Percentiles rank a stretch among this genome's conserved stretches.
These are phyloP conservation scores for Brachyalestes nurse DNA, from an alignment of 2,797 vertebrate genomes.

Conservation along the genomic window DNA sequence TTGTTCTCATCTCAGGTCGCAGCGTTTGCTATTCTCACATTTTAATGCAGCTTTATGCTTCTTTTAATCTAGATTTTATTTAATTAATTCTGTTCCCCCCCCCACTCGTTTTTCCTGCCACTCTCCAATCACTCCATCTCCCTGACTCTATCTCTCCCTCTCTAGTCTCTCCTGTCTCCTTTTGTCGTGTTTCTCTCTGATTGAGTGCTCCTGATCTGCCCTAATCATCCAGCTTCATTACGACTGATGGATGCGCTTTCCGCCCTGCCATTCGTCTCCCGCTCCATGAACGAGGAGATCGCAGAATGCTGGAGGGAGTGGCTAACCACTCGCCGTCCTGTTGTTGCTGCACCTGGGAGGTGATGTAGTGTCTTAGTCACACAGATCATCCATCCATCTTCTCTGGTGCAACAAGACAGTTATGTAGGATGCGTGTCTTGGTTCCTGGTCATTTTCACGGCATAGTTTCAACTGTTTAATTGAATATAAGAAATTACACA, in stretches of 20 bases:
- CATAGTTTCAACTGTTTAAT: no score
- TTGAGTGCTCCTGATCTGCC: slow-evolving; percentile 59
- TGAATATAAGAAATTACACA: no score
- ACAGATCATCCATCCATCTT: slow-evolving; percentile 13
- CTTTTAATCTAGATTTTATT: slow-evolving; percentile 23
- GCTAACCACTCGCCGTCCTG: background rate
- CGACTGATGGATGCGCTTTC: slow-evolving; percentile 68
- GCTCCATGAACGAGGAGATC: background rate
- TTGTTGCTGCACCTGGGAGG: slow-evolving; percentile 24
- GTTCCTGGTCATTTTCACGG: background rate
- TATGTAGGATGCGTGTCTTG: background rate
- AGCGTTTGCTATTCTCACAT: background rate
- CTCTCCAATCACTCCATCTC: slow-evolving; percentile 6
- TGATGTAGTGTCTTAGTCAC: slow-evolving; percentile 7
- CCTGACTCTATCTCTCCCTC: background rate
- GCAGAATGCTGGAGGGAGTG: slow-evolving; percentile 4
- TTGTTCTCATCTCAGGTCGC: slow-evolving; percentile 26
- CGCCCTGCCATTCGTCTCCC: slow-evolving; percentile 18
- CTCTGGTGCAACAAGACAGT: background rate
- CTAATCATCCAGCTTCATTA: slow-evolving; percentile 72
- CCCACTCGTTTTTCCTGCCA: background rate
- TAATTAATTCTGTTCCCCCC: background rate
- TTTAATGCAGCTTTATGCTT: slow-evolving; percentile 24
- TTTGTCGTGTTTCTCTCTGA: slow-evolving; percentile 52
- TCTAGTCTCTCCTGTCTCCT: slow-evolving; percentile 17